A percentile compares a stretch with the other conserved stretches of the same genome.
These are phyloP conservation scores for Lasiurus cinereus DNA, from an alignment of 2,113 vertebrate genomes.

Conservation along the genomic window DNA sequence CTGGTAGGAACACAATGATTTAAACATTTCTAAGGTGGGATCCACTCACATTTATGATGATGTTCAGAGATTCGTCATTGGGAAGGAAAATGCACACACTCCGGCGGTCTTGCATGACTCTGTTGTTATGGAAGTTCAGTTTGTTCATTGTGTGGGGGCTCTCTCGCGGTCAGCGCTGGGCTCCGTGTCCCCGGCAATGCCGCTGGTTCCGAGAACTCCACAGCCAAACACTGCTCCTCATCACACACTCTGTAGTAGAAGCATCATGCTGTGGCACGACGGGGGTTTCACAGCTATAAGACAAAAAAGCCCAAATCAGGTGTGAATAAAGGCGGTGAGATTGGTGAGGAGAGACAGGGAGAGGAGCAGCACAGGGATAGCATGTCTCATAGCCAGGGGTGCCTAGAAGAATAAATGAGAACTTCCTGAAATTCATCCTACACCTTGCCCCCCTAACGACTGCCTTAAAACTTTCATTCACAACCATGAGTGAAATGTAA, in stretches of 20 bases:
- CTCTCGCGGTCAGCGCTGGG: constrained; percentile 82
- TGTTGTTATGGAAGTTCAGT: constrained; percentile 97
- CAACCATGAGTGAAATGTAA: neutral
- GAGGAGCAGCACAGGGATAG: neutral
- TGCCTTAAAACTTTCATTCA: neutral
- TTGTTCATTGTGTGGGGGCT: constrained; percentile 95
- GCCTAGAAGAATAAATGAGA: neutral
- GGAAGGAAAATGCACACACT: constrained; percentile 99
- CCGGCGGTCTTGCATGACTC: constrained; percentile 99
- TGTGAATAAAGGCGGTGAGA: neutral
- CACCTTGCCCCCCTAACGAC: neutral
- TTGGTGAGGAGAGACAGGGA: accelerated
- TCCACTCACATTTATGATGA: constrained; percentile 97
- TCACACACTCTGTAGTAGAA: constrained; percentile 63
- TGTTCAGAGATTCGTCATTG: constrained; percentile 97
- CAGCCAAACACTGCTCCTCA: constrained; percentile 64
- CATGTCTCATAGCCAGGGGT: neutral
- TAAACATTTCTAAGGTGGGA: neutral
- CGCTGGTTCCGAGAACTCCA: constrained; percentile 68
- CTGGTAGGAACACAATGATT: neutral
- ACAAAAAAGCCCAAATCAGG: neutral
- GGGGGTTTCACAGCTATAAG: constrained; percentile 80
- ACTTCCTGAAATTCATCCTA: neutral
- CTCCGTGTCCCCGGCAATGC: constrained; percentile 79
- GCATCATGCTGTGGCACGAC: neutral